Percentiles rank a stretch among this genome's conserved stretches.
Evolutionary conservation across 1,140 invertebrate species (phyloP).

Genomic region (Cephus cinctus): DNA sequence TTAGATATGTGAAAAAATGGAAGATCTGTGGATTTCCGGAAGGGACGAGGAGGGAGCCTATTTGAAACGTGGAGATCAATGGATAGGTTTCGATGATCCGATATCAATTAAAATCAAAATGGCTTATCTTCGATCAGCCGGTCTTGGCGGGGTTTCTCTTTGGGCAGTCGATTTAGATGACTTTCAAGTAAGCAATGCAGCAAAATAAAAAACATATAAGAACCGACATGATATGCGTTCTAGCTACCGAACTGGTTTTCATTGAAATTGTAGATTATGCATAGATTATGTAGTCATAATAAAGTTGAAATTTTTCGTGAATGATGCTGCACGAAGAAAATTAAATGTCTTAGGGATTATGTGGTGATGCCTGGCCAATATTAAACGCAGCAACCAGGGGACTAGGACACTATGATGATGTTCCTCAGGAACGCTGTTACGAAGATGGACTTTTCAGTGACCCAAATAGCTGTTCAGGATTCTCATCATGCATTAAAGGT

Average conservation of each 20-base stretch:
- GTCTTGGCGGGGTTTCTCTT: constrained; percentile 67
- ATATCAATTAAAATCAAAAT: constrained; percentile 69
- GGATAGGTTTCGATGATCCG: constrained; percentile 80
- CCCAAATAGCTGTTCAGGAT: constrained; percentile 66
- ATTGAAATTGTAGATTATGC: no score
- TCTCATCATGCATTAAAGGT: constrained; percentile 66
- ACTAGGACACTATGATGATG: constrained; percentile 48
- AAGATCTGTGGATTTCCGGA: constrained; percentile 62
- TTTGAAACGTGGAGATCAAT: constrained; percentile 73
- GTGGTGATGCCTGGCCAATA: constrained; percentile 66
- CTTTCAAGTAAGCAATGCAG: constrained; percentile 54
- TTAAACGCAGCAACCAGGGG: constrained; percentile 60
- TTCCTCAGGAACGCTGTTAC: constrained; percentile 47
- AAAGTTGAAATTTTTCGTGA: background rate
- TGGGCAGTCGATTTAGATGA: constrained; percentile 70
- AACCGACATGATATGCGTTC: no score
- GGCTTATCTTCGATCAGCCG: constrained; percentile 63
- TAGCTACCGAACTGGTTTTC: no score
- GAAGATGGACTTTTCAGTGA: constrained; percentile 60
- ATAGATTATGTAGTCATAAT: no score
- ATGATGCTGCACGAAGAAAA: background rate
- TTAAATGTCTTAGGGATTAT: constrained; percentile 56
- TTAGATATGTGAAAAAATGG: constrained; percentile 68
- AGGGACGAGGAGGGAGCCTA: constrained; percentile 72
- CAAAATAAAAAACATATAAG: no score